A percentile compares a stretch with the other conserved stretches of the same genome.
Evolutionary conservation across 2,113 vertebrate species (phyloP).

Genomic region (Calyptommatus sinebrachiatus): DNA sequence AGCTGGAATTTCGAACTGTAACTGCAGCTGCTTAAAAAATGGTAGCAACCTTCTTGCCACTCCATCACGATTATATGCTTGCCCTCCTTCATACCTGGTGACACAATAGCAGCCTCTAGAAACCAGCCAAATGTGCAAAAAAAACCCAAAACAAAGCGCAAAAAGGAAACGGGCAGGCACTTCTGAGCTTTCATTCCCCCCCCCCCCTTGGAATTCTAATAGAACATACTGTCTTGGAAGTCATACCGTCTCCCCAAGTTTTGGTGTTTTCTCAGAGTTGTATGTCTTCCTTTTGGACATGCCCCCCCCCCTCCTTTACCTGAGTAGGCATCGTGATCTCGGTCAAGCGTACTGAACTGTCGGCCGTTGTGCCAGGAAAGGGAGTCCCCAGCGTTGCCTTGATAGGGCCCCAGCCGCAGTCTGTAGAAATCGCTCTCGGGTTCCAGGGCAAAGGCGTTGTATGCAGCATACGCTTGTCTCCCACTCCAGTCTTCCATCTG

Average conservation of each 20-base stretch:
- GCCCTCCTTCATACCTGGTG: too few species aligned
- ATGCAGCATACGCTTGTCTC: constrained; percentile 78
- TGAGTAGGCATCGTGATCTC: constrained; percentile 82
- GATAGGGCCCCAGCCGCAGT: constrained; percentile 83
- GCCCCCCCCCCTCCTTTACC: constrained; percentile 61
- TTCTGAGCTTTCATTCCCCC: too few species aligned
- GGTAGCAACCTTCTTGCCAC: too few species aligned
- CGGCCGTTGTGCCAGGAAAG: constrained; percentile 90
- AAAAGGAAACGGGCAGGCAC: too few species aligned
- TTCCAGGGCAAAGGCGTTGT: constrained; percentile 82
- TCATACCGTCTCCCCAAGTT: neutral
- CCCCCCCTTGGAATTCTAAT: too few species aligned
- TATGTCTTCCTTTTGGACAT: neutral
- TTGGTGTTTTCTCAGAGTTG: neutral
- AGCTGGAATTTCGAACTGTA: too few species aligned
- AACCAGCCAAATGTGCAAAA: too few species aligned
- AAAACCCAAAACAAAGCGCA: too few species aligned
- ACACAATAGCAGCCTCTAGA: too few species aligned
- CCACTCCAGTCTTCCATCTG: constrained; percentile 88
- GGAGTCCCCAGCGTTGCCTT: constrained; percentile 85
- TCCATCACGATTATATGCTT: too few species aligned
- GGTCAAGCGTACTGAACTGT: constrained; percentile 88
- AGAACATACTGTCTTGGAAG: too few species aligned
- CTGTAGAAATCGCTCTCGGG: constrained; percentile 86
- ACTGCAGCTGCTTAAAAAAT: too few species aligned